phyloP scores from a whole-genome alignment of 2,888 invertebrate species.

The Leptinotarsa haldemani region DNA sequence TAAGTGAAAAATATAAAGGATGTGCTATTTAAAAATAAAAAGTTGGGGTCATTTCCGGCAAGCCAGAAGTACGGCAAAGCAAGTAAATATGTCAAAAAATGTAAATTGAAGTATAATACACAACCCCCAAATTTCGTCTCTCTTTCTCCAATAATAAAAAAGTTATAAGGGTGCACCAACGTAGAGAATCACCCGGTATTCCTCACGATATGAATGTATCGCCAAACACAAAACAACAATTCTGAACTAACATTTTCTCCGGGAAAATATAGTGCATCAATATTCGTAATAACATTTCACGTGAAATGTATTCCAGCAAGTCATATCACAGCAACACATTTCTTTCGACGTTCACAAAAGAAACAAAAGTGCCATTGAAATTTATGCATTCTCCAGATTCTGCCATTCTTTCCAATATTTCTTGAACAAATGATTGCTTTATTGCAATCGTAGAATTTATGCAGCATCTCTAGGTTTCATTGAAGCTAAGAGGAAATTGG shows the following conservation, averaged over 20 bases:
- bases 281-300: constrained; percentile 13
- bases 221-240: neutral
- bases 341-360: constrained; percentile 2
- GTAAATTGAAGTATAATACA: too few relatives aligned
- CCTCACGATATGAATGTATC: neutral
- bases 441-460: constrained; percentile 25
- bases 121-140: too few relatives aligned
- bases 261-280: constrained; percentile 12
- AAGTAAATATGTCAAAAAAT: too few relatives aligned
- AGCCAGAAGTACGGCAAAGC: too few relatives aligned
- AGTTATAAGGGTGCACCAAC: too few relatives aligned
- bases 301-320: neutral
- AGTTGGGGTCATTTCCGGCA: too few relatives aligned
- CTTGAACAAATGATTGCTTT: constrained; percentile 23
- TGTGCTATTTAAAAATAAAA: too few relatives aligned
- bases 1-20: too few relatives aligned
- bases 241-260: neutral
- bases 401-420: constrained; percentile 23
- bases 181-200: neutral
- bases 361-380: constrained; percentile 18
- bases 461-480: constrained; percentile 23
- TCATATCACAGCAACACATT: neutral
- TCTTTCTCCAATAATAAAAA: too few relatives aligned
- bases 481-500: constrained; percentile 25
- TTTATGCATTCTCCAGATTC: constrained; percentile 21